These are phyloP conservation scores for Tapirus terrestris DNA, from an alignment of 2,113 vertebrate genomes.

Conservation along the genomic window DNA sequence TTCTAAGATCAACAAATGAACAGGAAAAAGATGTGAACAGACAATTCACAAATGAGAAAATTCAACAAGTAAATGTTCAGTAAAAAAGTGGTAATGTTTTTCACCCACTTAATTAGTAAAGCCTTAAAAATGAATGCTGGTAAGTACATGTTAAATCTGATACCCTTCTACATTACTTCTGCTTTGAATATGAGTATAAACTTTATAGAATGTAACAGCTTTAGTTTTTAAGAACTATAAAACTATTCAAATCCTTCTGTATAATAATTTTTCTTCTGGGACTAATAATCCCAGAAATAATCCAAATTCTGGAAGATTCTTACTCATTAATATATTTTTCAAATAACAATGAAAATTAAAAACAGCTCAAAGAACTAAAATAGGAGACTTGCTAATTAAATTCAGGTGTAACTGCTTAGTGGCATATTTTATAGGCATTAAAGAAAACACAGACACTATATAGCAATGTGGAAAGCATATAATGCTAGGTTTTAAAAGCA, in stretches of 20 bases:
- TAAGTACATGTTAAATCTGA: not conserved
- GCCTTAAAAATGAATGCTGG: conserved; percentile 3
- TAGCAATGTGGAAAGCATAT: not conserved
- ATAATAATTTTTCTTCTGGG: conserved; percentile 55
- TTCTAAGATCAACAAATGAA: conserved; percentile 33
- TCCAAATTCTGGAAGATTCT: not conserved
- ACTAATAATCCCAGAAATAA: conserved; percentile 55
- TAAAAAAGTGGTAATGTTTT: not conserved
- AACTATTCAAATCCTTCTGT: conserved; percentile 39
- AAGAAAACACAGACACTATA: not conserved
- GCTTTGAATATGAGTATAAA: conserved; percentile 37
- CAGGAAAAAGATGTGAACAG: not conserved
- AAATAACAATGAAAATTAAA: conserved; percentile 63
- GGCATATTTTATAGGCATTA: conserved; percentile 45
- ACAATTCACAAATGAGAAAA: conserved; percentile 50
- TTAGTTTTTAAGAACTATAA: conserved; percentile 45
- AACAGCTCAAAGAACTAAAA: conserved; percentile 45
- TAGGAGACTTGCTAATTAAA: conserved; percentile 37
- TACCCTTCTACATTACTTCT: not conserved
- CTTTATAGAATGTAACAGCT: not conserved
- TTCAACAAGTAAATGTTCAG: conserved; percentile 29
- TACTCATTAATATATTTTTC: conserved; percentile 43
- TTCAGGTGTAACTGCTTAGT: not conserved
- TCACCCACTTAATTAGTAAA: conserved; percentile 30
- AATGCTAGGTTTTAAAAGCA: not conserved